phyloP scores from a whole-genome alignment of 2,797 vertebrate genomes.

The Lepus oiostolus region DNA sequence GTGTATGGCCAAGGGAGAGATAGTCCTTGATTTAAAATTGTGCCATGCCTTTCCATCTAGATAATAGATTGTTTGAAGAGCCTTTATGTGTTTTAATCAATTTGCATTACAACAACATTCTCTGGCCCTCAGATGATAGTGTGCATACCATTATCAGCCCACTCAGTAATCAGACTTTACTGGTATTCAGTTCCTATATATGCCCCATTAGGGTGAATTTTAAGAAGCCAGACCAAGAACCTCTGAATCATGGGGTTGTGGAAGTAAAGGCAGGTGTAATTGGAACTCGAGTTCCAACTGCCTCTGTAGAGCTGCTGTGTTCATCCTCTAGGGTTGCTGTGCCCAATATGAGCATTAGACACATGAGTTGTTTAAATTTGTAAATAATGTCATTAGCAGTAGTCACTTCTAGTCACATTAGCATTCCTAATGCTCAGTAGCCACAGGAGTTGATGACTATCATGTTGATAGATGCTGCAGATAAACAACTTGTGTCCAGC shows the following conservation, averaged over 20 bases:
- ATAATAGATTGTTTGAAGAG: not conserved
- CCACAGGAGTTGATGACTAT: not conserved
- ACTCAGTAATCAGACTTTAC: not conserved
- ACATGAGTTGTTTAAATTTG: not conserved
- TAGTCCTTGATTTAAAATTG: not conserved
- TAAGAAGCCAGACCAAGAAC: not conserved
- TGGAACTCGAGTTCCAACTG: not conserved
- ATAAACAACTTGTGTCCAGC: not conserved
- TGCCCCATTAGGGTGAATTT: conserved; percentile 34
- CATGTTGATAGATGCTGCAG: not conserved
- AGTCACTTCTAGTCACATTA: not conserved
- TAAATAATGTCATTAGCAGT: not conserved
- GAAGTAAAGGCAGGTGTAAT: not conserved
- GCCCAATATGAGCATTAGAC: not conserved
- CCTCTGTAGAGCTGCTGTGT: not conserved
- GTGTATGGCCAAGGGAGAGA: not conserved
- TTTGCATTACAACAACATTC: not conserved
- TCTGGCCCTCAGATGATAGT: not conserved
- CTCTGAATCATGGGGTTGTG: not conserved
- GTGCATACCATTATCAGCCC: not conserved
- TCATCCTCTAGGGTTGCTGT: not conserved
- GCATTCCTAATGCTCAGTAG: not conserved
- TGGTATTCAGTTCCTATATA: not conserved
- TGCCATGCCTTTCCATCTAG: not conserved
- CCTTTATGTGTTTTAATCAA: not conserved